phyloP scores from a whole-genome alignment of 2,797 vertebrate genomes.

The Cirrhinus molitorella region DNA sequence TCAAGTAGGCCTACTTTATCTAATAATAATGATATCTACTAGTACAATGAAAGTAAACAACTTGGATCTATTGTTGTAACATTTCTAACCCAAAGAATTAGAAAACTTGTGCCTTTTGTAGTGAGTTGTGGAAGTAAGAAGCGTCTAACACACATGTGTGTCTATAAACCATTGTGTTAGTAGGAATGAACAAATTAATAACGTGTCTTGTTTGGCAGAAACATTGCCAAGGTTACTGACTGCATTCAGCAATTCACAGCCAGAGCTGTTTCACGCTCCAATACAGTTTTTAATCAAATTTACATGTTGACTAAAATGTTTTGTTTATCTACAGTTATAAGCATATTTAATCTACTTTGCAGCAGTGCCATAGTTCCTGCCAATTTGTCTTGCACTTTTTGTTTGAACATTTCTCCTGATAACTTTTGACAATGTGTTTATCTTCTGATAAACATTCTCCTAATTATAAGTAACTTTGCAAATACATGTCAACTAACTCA shows the following conservation, averaged over 20 bases:
- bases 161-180: not conserved
- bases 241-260: not conserved
- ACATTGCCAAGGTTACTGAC: constrained; percentile 15
- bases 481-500: too few species aligned
- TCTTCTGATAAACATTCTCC: not conserved
- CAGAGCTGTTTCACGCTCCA: not conserved
- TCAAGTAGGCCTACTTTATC: not conserved
- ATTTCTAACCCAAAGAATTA: not conserved
- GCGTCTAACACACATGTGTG: not conserved
- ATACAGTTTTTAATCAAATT: constrained; percentile 20
- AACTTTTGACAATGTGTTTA: constrained; percentile 4
- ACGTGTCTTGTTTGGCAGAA: not conserved
- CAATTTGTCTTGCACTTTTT: constrained; percentile 12
- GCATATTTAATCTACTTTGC: constrained; percentile 7
- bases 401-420: not conserved
- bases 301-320: not conserved
- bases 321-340: not conserved
- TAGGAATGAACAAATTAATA: constrained; percentile 1
- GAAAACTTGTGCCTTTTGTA: not conserved
- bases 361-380: not conserved
- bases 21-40: not conserved
- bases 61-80: not conserved
- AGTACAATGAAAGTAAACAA: not conserved
- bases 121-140: not conserved
- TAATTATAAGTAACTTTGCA: not conserved